Evolutionary conservation across 92 coral and sea anemone species (phyloP).

Genomic region (Actinernus sp.): DNA sequence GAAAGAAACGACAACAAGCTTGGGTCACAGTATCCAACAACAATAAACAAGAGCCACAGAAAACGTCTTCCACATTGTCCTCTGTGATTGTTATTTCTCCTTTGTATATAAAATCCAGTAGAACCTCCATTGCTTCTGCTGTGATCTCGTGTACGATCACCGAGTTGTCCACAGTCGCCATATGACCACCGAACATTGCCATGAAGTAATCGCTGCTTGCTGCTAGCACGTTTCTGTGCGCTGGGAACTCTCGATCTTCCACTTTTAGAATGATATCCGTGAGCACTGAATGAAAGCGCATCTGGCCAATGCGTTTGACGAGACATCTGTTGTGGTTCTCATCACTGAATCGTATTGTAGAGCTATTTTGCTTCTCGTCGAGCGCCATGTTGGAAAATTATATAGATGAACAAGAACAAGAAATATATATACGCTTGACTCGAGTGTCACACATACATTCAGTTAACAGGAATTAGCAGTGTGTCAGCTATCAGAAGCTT

Average conservation of each 20-base stretch:
- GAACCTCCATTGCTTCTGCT: constrained; percentile 77
- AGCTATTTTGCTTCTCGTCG: too few species aligned
- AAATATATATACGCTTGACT: too few species aligned
- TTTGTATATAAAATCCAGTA: constrained; percentile 84
- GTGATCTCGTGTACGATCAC: constrained; percentile 82
- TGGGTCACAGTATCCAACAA: constrained; percentile 79
- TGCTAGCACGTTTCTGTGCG: constrained; percentile 91
- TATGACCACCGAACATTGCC: constrained; percentile 95
- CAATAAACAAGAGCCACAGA: constrained; percentile 86
- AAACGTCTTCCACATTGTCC: constrained; percentile 95
- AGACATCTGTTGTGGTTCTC: constrained; percentile 75
- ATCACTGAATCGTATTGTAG: constrained; percentile 49
- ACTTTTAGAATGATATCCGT: constrained; percentile 86
- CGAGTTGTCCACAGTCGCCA: constrained; percentile 62
- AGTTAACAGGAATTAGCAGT: too few species aligned
- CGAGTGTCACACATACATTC: too few species aligned
- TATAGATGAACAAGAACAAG: too few species aligned
- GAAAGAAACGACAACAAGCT: constrained; percentile 89
- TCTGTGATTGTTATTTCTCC: constrained; percentile 87
- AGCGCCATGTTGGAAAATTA: too few species aligned
- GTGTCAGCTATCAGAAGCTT: too few species aligned
- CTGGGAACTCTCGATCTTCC: constrained; percentile 86
- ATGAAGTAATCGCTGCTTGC: constrained; percentile 96
- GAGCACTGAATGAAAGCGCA: constrained; percentile 78
- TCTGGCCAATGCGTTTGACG: constrained; percentile 77